Evolutionary conservation across 2,797 vertebrate genomes (phyloP).

Genomic region (Nannoperca australis): DNA sequence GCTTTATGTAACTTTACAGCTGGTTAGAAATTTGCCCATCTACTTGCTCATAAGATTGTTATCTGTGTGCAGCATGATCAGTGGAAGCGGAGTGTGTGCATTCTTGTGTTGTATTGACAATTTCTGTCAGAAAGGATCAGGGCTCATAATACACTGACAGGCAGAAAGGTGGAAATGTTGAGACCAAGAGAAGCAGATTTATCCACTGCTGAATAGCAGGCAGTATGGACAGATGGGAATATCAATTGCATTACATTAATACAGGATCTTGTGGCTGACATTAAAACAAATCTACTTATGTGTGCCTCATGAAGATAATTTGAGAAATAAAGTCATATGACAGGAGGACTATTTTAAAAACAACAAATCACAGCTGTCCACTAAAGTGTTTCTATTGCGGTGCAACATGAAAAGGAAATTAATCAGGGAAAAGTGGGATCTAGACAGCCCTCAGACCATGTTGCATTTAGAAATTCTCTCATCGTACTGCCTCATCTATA

Average conservation of each 20-base stretch:
- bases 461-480: constrained; percentile 10
- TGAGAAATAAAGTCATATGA: constrained; percentile 51
- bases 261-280: constrained; percentile 40
- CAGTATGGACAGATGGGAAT: constrained; percentile 23
- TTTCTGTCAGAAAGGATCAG: constrained; percentile 2
- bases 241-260: constrained; percentile 48
- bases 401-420: constrained; percentile 14
- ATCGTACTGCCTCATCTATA: not conserved
- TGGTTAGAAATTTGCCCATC: not conserved
- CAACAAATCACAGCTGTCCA: constrained; percentile 9
- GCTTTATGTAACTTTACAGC: not conserved
- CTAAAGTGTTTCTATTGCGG: not conserved
- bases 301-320: constrained; percentile 38
- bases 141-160: constrained; percentile 8
- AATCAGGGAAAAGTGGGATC: not conserved
- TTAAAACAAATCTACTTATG: constrained; percentile 47
- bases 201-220: constrained; percentile 23
- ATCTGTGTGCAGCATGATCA: not conserved
- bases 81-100: not conserved
- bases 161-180: constrained; percentile 3
- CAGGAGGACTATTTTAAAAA: constrained; percentile 36
- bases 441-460: not conserved
- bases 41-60: constrained; percentile 10
- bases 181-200: constrained; percentile 14
- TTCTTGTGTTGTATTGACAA: constrained; percentile 5